Base-by-base conservation (phyloP, 2,113 vertebrate genomes). In the Telmatochromis brachygnathus region DNA sequence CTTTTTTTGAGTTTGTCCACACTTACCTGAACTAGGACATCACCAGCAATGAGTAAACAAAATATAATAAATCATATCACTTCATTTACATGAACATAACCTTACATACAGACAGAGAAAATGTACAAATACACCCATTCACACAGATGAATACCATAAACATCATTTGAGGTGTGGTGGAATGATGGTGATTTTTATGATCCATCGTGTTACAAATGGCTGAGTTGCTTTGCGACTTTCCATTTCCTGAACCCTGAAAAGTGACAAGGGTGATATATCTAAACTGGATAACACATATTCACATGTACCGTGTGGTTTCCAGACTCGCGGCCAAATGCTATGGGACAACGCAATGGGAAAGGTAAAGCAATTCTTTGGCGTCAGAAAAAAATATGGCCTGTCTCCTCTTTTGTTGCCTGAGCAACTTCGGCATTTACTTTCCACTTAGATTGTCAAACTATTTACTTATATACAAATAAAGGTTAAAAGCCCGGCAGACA, bases 311-410 rank as follows among this genome's bases (percentile, higher is more conserved):
- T 54, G 53, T 49, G 79, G 53, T 58, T 75, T 70, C 19, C 39
- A 58, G 54, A 90, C 79, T 87, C 30, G 33, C 11, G 70, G 62
- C 56, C 26, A 28, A 81, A 87, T 45, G 62, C 60, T 7, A 65
- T 37, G 33, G 19, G 17, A 83, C n/a, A 82, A 91, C 83, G 87
- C 87, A 88, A 91, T 90, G 88, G 85, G 94, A 92, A 94, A 93
- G 88, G 86, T 90, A 96, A 96, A 94, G 87, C 82, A 96, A 96
- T 88, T 97, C 96, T 97, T 97, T 97, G 96, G 96, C 94, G 96
- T 96, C 94, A 93, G 91, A 95, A 96, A 96, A 68, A 95, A 95
- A 95, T 96, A 97, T 96, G 96, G 96, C 96, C 93, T 94, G 90
- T 96, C 95, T 96, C 94, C 93, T 94, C 93, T 94, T 80, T 80